Conservation (phyloP, 2,113 vertebrate genomes). For the Anolis sagrei region DNA sequence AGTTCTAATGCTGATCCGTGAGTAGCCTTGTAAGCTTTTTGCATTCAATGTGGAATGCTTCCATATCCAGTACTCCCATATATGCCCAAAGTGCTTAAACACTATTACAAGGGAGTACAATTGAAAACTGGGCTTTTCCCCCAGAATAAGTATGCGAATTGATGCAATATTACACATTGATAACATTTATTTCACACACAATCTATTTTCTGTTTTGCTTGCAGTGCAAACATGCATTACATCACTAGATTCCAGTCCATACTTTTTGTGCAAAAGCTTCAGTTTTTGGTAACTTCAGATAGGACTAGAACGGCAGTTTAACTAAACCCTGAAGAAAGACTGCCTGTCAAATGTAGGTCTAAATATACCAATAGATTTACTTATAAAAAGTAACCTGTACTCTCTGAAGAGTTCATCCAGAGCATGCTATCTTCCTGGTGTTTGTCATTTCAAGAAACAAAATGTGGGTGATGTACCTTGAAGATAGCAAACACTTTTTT, state of each 20-base stretch:
- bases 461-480: constrained; percentile 1
- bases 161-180: not conserved
- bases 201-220: not conserved
- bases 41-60: not conserved
- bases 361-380: not conserved
- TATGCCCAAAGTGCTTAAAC: not conserved
- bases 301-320: not conserved
- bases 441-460: not conserved
- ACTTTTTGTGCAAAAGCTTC: not conserved
- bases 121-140: not conserved
- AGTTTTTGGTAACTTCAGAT: not conserved
- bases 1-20: no score
- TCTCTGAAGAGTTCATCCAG: not conserved
- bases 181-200: not conserved
- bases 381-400: not conserved
- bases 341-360: not conserved
- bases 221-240: not conserved
- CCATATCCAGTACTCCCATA: not conserved
- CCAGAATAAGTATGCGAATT: not conserved
- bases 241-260: not conserved
- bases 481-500: constrained; percentile 30
- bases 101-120: not conserved
- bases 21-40: not conserved
- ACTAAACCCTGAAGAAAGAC: not conserved
- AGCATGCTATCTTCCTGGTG: not conserved